A percentile compares a stretch with the other conserved stretches of the same genome.
These are phyloP conservation scores for Drymodes brunneopygia DNA, from an alignment of 2,113 vertebrate species.

Conservation along the genomic window DNA sequence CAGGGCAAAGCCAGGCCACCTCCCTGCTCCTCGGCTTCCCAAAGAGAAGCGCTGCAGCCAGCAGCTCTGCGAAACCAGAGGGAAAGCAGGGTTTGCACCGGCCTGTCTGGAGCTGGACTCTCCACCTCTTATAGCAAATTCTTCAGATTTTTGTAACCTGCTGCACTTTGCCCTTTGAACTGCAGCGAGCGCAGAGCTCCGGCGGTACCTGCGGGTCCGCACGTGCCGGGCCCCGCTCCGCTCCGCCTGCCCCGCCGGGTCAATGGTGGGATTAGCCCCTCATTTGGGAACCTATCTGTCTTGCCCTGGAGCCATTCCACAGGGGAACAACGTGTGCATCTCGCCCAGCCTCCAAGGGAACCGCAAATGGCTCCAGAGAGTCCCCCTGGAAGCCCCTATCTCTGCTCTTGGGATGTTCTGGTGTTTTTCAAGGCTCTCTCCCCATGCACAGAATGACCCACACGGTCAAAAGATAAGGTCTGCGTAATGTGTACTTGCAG, in stretches of 20 bases:
- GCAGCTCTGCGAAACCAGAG: neutral
- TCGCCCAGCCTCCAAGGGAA: neutral
- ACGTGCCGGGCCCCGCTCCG: neutral
- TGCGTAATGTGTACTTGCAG: neutral
- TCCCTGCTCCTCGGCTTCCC: neutral
- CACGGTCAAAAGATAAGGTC: neutral
- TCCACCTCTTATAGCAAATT: neutral
- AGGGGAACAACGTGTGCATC: neutral
- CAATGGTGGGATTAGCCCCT: neutral
- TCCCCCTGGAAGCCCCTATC: neutral
- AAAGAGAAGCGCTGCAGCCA: neutral
- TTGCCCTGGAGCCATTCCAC: neutral
- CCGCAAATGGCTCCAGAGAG: neutral
- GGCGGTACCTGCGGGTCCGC: neutral
- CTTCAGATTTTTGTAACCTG: slow-evolving; percentile 15
- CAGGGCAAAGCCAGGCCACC: neutral
- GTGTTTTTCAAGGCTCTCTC: slow-evolving; percentile 43
- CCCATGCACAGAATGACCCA: neutral
- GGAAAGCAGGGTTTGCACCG: neutral
- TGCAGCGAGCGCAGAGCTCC: neutral
- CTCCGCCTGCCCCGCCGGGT: neutral
- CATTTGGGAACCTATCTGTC: neutral
- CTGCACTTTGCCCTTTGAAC: neutral
- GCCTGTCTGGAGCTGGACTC: neutral
- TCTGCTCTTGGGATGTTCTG: slow-evolving; percentile 30